These are phyloP conservation scores for Entomyzon cyanotis DNA, from an alignment of 2,113 vertebrate species.

Conservation along the genomic window DNA sequence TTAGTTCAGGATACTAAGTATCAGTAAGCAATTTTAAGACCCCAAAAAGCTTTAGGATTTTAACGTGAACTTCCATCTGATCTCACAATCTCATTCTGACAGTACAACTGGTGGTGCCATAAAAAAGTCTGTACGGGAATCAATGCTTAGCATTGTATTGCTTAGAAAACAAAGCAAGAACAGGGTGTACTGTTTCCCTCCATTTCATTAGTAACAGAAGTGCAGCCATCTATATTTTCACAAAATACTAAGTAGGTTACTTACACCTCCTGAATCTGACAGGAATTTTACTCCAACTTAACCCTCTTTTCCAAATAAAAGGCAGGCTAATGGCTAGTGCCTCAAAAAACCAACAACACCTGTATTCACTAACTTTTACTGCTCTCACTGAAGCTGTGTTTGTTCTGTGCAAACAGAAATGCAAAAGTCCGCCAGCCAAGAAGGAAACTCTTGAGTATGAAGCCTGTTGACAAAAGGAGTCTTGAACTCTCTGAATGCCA, in stretches of 20 bases:
- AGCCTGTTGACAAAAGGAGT: neutral
- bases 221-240: neutral
- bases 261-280: neutral
- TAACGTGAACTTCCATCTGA: accelerated
- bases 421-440: neutral
- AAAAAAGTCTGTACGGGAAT: neutral
- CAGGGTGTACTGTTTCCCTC: neutral
- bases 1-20: neutral
- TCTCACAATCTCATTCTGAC: too few relatives aligned
- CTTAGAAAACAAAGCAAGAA: neutral
- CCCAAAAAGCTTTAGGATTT: neutral
- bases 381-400: neutral
- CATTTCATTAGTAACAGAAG: neutral
- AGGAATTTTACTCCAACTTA: neutral
- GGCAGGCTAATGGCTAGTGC: neutral
- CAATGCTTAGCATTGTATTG: neutral
- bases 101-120: too few relatives aligned
- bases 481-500: neutral
- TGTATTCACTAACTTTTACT: neutral
- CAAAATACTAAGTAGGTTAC: neutral
- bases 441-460: neutral
- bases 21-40: neutral
- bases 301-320: neutral
- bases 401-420: neutral
- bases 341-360: neutral